Conservation (phyloP, 2,113 vertebrate species). For the Anguilla japonica region DNA sequence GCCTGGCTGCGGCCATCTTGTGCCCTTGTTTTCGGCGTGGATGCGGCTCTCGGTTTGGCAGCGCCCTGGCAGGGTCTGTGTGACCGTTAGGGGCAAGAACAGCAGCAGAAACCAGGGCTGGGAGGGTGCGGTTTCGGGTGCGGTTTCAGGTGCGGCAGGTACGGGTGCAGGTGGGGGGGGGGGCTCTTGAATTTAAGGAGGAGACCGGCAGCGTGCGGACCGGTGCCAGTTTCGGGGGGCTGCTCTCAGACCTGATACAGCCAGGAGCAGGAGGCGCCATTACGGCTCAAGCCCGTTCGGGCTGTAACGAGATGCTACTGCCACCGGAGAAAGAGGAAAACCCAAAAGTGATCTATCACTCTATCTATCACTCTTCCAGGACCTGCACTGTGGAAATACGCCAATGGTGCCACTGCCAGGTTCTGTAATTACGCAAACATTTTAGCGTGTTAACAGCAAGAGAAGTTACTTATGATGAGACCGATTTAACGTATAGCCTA, state of each 20-base stretch:
- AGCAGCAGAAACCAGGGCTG: background rate
- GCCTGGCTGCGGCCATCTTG: background rate
- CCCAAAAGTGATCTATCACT: background rate
- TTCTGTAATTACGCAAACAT: background rate
- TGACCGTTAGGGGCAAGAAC: background rate
- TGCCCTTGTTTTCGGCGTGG: background rate
- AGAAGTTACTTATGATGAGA: background rate
- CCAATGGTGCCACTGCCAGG: background rate
- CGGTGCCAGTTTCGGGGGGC: background rate
- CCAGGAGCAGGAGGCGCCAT: background rate
- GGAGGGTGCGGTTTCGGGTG: background rate
- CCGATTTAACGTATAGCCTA: background rate
- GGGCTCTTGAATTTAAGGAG: background rate
- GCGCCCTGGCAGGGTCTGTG: too few species aligned
- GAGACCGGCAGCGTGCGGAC: background rate
- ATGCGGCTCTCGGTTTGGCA: constrained; percentile 19
- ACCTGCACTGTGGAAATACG: background rate
- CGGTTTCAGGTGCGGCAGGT: too few species aligned
- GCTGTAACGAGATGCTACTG: background rate
- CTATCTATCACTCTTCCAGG: background rate
- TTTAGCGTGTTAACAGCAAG: background rate
- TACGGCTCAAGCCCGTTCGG: background rate
- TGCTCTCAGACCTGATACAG: background rate
- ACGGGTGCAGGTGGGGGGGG: too few species aligned
- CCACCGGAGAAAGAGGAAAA: background rate